These are phyloP conservation scores for Paraplagusia blochii DNA, from an alignment of 2,113 vertebrate genomes.

Conservation along the genomic window DNA sequence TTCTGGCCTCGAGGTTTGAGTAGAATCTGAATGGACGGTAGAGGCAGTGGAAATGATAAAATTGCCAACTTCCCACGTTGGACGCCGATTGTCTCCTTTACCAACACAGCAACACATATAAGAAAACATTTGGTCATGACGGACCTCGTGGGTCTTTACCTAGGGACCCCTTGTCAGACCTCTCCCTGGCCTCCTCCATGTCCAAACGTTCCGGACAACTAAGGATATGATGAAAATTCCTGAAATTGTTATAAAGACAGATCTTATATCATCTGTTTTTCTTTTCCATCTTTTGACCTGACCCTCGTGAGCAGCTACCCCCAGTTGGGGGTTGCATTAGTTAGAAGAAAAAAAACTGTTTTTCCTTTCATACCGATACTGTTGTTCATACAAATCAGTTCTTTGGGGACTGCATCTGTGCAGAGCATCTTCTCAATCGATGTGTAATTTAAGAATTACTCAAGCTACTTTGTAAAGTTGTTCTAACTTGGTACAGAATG, in stretches of 20 bases:
- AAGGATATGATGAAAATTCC: constrained; percentile 78
- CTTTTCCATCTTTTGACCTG: constrained; percentile 29
- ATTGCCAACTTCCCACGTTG: constrained; percentile 4
- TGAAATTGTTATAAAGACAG: constrained; percentile 73
- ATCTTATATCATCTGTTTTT: constrained; percentile 67
- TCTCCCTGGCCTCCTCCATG: constrained; percentile 15
- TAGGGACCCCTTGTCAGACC: too few species aligned
- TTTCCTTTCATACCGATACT: constrained; percentile 37
- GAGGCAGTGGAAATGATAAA: constrained; percentile 9
- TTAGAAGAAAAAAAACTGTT: constrained; percentile 30
- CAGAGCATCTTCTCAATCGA: constrained; percentile 26
- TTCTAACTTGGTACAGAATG: constrained; percentile 36
- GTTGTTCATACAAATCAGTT: constrained; percentile 21
- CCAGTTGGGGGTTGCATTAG: constrained; percentile 22
- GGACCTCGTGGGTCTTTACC: constrained; percentile 10
- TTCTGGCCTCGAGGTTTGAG: constrained; percentile 39
- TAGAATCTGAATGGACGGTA: constrained; percentile 30
- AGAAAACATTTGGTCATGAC: constrained; percentile 8
- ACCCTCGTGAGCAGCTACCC: constrained; percentile 27
- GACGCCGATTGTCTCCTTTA: constrained; percentile 9
- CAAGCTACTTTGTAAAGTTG: constrained; percentile 18
- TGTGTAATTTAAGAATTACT: constrained; percentile 27
- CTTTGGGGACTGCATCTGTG: constrained; percentile 36
- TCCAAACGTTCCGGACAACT: constrained; percentile 68
- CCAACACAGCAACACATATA: background rate